phyloP scores from a whole-genome alignment of 2,113 vertebrate genomes.

The Crotophaga sulcirostris region DNA sequence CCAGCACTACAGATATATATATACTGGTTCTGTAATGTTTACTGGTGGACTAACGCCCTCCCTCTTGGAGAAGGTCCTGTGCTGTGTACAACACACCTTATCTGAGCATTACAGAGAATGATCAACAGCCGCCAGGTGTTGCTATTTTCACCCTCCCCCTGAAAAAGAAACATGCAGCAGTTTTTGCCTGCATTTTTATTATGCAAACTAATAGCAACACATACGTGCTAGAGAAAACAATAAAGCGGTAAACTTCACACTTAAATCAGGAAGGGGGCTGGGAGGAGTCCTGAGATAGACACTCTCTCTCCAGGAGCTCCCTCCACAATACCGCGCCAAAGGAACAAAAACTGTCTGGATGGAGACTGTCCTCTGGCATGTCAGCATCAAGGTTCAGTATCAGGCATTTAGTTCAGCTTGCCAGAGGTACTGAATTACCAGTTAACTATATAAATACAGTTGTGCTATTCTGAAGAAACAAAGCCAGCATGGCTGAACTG shows the following conservation, averaged over 20 bases:
- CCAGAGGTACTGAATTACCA: background rate
- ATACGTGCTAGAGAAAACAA: background rate
- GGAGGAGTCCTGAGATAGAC: background rate
- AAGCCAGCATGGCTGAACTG: conserved; percentile 23
- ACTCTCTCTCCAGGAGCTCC: background rate
- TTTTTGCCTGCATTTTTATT: background rate
- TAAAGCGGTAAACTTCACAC: background rate
- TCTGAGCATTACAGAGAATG: background rate
- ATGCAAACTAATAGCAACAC: background rate
- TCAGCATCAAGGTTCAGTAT: background rate
- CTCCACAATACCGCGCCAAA: background rate
- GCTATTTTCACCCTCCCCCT: background rate
- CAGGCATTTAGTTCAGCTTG: background rate
- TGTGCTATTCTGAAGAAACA: background rate
- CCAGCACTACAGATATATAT: background rate
- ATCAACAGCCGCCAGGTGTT: background rate
- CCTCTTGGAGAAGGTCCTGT: background rate
- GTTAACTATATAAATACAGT: background rate
- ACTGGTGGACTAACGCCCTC: background rate
- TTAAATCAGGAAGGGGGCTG: background rate
- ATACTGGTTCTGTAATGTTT: background rate
- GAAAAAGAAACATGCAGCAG: background rate
- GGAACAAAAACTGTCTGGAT: background rate
- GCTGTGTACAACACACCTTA: background rate
- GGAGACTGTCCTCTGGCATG: background rate